These are phyloP conservation scores for Drosophila nannoptera DNA, from an alignment of 1,140 invertebrate genomes.

Conservation along the genomic window DNA sequence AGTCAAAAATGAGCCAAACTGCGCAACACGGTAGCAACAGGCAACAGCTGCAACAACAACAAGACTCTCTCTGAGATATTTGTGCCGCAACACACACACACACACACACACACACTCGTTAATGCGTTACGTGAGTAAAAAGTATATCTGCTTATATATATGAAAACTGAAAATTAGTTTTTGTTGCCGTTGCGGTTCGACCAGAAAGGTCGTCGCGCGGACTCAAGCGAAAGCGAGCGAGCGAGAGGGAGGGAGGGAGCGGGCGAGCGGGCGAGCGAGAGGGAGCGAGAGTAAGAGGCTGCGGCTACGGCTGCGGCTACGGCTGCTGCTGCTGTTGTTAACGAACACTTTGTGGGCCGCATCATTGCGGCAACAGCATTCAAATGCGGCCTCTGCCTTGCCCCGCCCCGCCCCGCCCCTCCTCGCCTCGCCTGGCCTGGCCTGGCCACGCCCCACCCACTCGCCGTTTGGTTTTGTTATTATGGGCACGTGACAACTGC, in stretches of 20 bases:
- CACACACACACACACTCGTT: conserved; percentile 27
- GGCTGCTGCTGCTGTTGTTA: conserved; percentile 37
- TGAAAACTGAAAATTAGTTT: conserved; percentile 69
- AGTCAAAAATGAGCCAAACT: conserved; percentile 72
- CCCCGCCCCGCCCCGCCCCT: neutral
- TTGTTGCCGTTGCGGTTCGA: conserved; percentile 41
- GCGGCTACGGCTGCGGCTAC: conserved; percentile 14
- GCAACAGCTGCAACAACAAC: conserved; percentile 30
- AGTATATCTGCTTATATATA: conserved; percentile 30
- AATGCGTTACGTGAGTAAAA: conserved; percentile 65
- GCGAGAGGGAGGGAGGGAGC: neutral
- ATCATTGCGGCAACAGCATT: conserved; percentile 70
- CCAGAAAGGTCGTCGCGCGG: conserved; percentile 46
- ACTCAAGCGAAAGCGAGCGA: conserved; percentile 10
- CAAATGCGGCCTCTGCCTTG: conserved; percentile 32
- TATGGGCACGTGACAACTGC: conserved; percentile 74
- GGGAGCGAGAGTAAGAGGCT: neutral
- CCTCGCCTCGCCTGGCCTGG: too few species aligned
- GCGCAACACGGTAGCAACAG: conserved; percentile 70
- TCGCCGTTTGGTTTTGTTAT: conserved; percentile 63
- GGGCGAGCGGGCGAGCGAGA: neutral
- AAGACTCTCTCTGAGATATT: conserved; percentile 27
- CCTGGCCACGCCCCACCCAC: conserved; percentile 21
- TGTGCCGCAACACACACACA: conserved; percentile 11
- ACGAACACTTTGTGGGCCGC: conserved; percentile 63